phyloP scores from a whole-genome alignment of 2,797 vertebrate genomes.

The Anas georgica region DNA sequence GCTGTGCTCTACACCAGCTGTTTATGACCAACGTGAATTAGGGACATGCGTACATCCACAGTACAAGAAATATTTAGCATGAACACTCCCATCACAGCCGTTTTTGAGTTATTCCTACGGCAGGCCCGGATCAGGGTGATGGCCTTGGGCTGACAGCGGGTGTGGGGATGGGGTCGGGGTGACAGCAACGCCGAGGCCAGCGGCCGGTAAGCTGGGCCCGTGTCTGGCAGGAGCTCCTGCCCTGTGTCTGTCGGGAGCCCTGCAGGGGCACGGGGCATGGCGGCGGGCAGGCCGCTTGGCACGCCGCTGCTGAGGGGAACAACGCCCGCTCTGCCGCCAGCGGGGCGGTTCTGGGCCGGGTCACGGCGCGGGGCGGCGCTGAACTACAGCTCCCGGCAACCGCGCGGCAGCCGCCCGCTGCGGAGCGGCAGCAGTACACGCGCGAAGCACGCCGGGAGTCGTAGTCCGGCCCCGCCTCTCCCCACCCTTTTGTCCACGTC shows the following conservation, averaged over 20 bases:
- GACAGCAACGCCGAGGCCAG: neutral
- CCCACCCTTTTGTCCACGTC: slow-evolving; percentile 66
- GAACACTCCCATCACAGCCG: neutral
- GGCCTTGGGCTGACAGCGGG: neutral
- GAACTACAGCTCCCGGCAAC: neutral
- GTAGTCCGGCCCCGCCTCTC: neutral
- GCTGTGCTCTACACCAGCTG: neutral
- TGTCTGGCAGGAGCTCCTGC: neutral
- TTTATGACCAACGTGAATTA: neutral
- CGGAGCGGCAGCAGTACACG: neutral
- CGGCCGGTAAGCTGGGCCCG: rapidly evolving
- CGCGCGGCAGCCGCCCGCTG: neutral
- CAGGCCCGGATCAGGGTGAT: neutral
- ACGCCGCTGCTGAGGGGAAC: slow-evolving; percentile 50
- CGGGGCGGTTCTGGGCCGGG: neutral
- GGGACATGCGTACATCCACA: neutral
- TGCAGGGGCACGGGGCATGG: too few relatives aligned
- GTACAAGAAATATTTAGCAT: neutral
- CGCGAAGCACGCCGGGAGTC: neutral
- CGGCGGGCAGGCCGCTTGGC: neutral
- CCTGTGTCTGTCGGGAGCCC: too few relatives aligned
- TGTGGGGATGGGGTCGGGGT: neutral
- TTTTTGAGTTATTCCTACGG: neutral
- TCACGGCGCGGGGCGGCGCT: too few relatives aligned
- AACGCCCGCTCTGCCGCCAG: slow-evolving; percentile 30